Evolutionary conservation across 1,140 invertebrate species (phyloP), one percentile per base, ranked within the genome.

Genomic region (Patella vulgata): DNA sequence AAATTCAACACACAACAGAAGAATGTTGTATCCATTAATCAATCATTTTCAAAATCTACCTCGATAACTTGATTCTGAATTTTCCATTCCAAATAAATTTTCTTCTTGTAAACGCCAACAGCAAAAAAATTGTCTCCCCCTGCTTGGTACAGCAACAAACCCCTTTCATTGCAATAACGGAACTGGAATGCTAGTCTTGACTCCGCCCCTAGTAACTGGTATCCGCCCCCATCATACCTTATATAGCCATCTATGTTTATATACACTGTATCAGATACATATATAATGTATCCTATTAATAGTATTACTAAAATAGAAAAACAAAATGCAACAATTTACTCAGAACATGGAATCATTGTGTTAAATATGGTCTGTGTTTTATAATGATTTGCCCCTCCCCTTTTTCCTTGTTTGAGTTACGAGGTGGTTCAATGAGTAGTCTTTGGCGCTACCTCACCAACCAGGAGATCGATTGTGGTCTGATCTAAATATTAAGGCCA

Each of bases 51-150:
- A 17, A 30, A 14, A 30, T 59, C 23, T n/a, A 65, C 63, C 50
- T 65, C 63, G 9, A 65, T 53, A 17, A 65, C 40, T 42, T 40
- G 60, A 47, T 44, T 60, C 3, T 27, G 39, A n/a, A 39, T 65
- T 25, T 65, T 59, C 63, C 63, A 65, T 28, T 65, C 63, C 3
- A 65, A n/a, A 40, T 65, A 65, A 27, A 65, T 65, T 23, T 47
- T 54, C 23, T 39, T 36, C 14, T 14, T 23, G 36, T 60, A 47
- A 14, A 65, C 57, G 19, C 63, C 63, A 5, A 65, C 25, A 12
- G 63, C 48, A 42, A 65, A 65, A 42, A 53, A 65, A 19, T 48
- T 46, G 43, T 44, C 55, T 60, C 27, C 47, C 21, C 63, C 57
- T 28, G 47, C 44, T 43, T 59, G 56, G 42, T 65, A 65, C 17